phyloP scores from a whole-genome alignment of 2,113 vertebrate genomes.

The Mormyrus iriodes region DNA sequence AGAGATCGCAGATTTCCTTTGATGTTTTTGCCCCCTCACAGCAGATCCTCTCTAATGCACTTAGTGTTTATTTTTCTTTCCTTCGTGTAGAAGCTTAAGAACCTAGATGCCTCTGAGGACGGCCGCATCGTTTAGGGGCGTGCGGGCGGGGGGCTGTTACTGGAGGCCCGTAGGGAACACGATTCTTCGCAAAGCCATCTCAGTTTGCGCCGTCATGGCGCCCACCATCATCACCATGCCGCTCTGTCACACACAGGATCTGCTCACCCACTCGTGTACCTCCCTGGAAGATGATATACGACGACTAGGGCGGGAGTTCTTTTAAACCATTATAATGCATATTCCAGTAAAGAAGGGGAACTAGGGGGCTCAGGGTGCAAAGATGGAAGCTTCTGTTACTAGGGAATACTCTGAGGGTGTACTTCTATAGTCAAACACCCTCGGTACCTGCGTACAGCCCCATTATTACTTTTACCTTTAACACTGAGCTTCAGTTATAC shows the following conservation, averaged over 20 bases:
- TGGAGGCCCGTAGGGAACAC: background rate
- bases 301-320: background rate
- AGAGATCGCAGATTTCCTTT: background rate
- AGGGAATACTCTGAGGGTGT: background rate
- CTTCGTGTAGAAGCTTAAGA: background rate
- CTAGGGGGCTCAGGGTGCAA: background rate
- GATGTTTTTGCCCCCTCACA: background rate
- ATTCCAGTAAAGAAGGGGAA: background rate
- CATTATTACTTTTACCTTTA: slow-evolving; percentile 25
- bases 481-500: slow-evolving; percentile 26
- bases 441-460: background rate
- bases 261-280: background rate
- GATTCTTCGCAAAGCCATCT: background rate
- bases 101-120: background rate
- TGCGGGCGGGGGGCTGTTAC: background rate
- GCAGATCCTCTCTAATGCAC: background rate
- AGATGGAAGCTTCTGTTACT: background rate
- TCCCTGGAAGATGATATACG: background rate
- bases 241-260: background rate
- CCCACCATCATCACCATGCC: no score
- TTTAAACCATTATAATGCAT: background rate
- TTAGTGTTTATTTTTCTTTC: background rate
- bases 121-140: background rate
- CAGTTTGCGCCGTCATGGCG: background rate
- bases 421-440: background rate